Percentiles rank a stretch among this genome's conserved stretches.
Evolutionary conservation across 2,797 vertebrate species (phyloP).

Genomic region (Characodon lateralis): DNA sequence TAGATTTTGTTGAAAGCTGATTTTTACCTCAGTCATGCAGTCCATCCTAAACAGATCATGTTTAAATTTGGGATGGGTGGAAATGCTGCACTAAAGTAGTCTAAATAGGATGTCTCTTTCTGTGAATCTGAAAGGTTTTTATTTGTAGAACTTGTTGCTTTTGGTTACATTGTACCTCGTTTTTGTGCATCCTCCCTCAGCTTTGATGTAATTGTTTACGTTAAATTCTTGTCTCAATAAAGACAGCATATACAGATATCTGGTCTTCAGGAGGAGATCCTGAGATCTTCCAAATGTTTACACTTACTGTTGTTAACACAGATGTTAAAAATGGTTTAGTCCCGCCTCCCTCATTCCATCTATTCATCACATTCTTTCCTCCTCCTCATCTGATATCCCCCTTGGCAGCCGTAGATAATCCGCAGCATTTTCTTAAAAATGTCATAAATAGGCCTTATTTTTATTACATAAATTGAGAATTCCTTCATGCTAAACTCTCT

Average conservation of each 20-base stretch:
- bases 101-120: not conserved
- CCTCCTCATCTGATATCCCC: constrained; percentile 33
- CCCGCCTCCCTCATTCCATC: not conserved
- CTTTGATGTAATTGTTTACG: not conserved
- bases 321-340: not conserved
- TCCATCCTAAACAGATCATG: not conserved
- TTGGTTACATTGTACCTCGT: not conserved
- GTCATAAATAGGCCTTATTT: constrained; percentile 53
- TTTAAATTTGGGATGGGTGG: not conserved
- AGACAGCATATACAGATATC: not conserved
- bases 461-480: constrained; percentile 60
- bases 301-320: not conserved
- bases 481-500: constrained; percentile 72
- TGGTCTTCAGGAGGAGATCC: not conserved
- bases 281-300: not conserved
- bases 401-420: constrained; percentile 37
- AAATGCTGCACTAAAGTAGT: not conserved
- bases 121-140: not conserved
- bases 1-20: not conserved
- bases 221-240: not conserved
- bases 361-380: not conserved
- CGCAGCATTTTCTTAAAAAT: constrained; percentile 52
- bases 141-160: not conserved
- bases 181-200: not conserved
- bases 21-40: not conserved